A percentile compares a stretch with the other conserved stretches of the same genome.
These are phyloP conservation scores for Tretioscincus oriximinensis DNA, from an alignment of 2,113 vertebrate genomes.

Conservation along the genomic window DNA sequence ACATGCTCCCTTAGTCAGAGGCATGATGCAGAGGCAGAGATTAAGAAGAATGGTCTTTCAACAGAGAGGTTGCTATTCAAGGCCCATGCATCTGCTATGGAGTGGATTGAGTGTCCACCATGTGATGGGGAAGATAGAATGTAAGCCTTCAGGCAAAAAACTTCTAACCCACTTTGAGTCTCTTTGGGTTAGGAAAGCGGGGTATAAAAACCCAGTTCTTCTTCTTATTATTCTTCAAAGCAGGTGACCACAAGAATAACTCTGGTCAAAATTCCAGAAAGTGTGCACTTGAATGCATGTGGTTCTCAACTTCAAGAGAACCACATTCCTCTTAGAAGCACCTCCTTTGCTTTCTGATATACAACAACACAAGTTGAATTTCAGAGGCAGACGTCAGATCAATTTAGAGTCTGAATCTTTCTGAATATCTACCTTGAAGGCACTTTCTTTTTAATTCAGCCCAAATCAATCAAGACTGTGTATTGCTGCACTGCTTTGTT, in stretches of 20 bases:
- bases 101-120: too few relatives aligned
- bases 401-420: background rate
- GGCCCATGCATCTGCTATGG: too few relatives aligned
- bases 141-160: too few relatives aligned
- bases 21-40: too few relatives aligned
- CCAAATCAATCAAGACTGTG: background rate
- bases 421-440: slow-evolving; percentile 5
- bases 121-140: too few relatives aligned
- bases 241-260: background rate
- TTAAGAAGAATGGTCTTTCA: too few relatives aligned
- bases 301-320: slow-evolving; percentile 34
- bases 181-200: too few relatives aligned
- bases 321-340: background rate
- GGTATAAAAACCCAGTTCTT: too few relatives aligned
- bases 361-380: slow-evolving; percentile 21
- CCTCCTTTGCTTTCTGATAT: slow-evolving; percentile 21
- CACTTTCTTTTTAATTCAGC: background rate
- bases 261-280: background rate
- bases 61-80: too few relatives aligned
- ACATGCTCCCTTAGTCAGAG: too few relatives aligned
- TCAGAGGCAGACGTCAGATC: slow-evolving; percentile 15
- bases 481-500: background rate
- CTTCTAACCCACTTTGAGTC: too few relatives aligned
- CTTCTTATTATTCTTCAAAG: background rate
- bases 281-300: slow-evolving; percentile 25